Evolutionary conservation across 2,113 vertebrate species (phyloP), one percentile per base, ranked within the genome.

Genomic region (Phaethon lepturus): DNA sequence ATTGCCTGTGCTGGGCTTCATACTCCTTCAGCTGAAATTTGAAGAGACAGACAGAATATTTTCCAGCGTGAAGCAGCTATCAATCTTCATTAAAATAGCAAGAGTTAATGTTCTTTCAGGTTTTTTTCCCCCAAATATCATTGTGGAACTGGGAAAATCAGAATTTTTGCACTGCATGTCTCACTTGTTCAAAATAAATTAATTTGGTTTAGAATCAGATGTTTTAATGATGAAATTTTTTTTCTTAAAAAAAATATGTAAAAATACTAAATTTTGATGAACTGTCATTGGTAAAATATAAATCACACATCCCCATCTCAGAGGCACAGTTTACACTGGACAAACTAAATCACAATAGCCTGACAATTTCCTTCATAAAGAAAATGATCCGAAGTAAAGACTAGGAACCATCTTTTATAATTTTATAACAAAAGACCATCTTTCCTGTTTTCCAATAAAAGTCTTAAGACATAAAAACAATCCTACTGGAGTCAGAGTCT

Each of bases 1-100:
- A 98, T 64, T 99, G 99, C 97, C 98, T 99, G 98, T 98, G 99
- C 97, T 99, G 99, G 42, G 98, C 98, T 98, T 99, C 99, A 93
- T 99, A 99, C 86, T 99, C 99, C 98, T 99, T 99, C 98, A 99
- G 98, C 99, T 99, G 98, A 97, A 98, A 98, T 97, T 96, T 98
- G 56, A 94, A 81, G 82, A 95, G 58, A 93, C 42, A 91, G 16
- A 73, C 23, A 42, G 44, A 95, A 90, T 1, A 45, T 86, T 73
- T 90, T 77, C 22, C 53, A 66, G 59, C 53, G 26, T 73, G 45
- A 62, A 88, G 58, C 1, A 91, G 31, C 49, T 56, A 87, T 49
- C 28, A 40, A 33, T 82, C 68, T 73, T 72, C 76, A 86, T 64
- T 38, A 93, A 91, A 91, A 62, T 11, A 81, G 49, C 49, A 80